A percentile compares a stretch with the other conserved stretches of the same genome.
Evolutionary conservation across 2,113 vertebrate species (phyloP).

Genomic region (Hippocampus barbouri): DNA sequence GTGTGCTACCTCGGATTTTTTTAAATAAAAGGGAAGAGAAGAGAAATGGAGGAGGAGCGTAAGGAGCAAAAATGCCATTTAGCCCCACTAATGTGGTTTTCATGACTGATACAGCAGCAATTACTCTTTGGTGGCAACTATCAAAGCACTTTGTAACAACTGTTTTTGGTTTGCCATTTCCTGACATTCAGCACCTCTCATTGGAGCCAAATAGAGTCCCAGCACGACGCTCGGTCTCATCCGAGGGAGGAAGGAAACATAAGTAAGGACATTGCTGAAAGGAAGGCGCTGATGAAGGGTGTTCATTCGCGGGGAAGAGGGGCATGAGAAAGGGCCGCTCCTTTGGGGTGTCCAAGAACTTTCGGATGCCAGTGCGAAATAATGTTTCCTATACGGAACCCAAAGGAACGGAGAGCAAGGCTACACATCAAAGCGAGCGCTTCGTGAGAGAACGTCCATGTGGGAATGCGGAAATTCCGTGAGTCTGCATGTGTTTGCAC

Average conservation of each 20-base stretch:
- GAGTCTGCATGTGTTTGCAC: not conserved
- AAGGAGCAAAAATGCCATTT: conserved; percentile 33
- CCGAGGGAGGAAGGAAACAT: conserved; percentile 52
- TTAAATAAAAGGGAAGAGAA: not conserved
- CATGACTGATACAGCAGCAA: conserved; percentile 15
- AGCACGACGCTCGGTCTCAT: conserved; percentile 51
- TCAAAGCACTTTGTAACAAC: conserved; percentile 41
- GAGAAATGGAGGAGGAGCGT: not conserved
- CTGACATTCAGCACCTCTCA: conserved; percentile 22
- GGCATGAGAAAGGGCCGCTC: conserved; percentile 55
- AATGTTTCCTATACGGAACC: conserved; percentile 48
- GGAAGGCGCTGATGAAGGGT: conserved; percentile 49
- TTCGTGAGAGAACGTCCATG: conserved; percentile 28
- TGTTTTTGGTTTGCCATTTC: conserved; percentile 36
- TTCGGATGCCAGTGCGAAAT: conserved; percentile 43
- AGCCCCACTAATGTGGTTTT: conserved; percentile 28
- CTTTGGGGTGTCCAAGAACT: conserved; percentile 34
- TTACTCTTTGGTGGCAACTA: conserved; percentile 23
- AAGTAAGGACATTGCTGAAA: conserved; percentile 26
- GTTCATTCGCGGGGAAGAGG: conserved; percentile 42
- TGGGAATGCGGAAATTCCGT: conserved; percentile 12
- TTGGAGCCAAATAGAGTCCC: conserved; percentile 38
- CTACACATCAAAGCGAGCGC: conserved; percentile 48
- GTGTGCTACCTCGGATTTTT: conserved; percentile 18
- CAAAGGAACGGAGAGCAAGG: conserved; percentile 40